Evolutionary conservation across 2,797 vertebrate species (phyloP), one percentile per base, ranked within the genome.

Genomic region (Luscinia luscinia): DNA sequence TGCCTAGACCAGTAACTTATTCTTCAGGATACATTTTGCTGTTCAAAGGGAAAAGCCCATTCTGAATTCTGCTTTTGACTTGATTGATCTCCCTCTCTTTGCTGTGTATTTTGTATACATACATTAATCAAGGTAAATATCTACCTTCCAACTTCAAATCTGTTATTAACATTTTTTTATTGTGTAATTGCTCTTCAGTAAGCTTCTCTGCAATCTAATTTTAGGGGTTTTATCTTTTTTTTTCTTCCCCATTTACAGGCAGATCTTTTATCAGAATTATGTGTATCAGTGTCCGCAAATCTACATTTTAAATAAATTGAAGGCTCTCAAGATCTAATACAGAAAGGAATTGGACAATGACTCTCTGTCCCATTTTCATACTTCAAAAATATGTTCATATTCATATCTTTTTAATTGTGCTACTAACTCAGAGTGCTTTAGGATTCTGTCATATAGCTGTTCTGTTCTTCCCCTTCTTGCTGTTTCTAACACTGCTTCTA

Each of bases 401-500:
- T 95, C 78, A 59, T 95, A 85, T 96, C 86, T 90, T 94, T 96
- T 94, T 93, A 95, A 94, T 94, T 96, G 95, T 92, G 55, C 84
- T 80, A 74, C 81, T 96, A 95, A 88, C 89, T 95, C 95, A 94
- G 89, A 86, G 38, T 32, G 78, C 85, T 96, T 89, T 79, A 77
- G 88, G 94, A 94, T 95, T 92, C 91, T 96, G 95, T 93, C 96
- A 93, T 93, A 78, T 76, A 97, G 67, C 94, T 96, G 91, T 95
- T 97, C 95, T 96, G 96, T 97, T 97, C 90, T 91, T 96, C 93
- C 87, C 89, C 72, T 94, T 94, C 91, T 97, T 95, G 93, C 91
- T 93, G 90, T 89, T 97, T 96, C 96, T 96, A 97, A 96, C 91
- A 84, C 92, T 96, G 93, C 77, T 97, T 95, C 96, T 96, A 97